Conservation (phyloP, 2,888 invertebrate species). For the Orchesella flavescens region DNA sequence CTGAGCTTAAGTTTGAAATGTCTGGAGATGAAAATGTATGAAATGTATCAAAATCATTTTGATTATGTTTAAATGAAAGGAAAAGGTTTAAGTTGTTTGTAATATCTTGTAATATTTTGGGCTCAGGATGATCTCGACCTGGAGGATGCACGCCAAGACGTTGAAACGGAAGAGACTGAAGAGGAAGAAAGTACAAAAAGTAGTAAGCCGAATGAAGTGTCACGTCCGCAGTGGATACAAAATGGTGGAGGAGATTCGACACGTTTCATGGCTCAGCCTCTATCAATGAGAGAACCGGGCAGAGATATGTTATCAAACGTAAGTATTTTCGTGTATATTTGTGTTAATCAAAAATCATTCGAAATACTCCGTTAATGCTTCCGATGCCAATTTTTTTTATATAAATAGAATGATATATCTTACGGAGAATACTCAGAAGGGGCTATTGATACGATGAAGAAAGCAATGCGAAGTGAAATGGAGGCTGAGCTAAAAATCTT, state of each 20-base stretch:
- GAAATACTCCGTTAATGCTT: too few species aligned
- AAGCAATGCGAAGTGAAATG: slow-evolving; percentile 73
- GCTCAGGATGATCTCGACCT: background rate
- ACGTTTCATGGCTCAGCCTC: background rate
- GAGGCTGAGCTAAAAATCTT: slow-evolving; percentile 75
- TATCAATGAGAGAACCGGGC: background rate
- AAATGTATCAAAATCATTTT: background rate
- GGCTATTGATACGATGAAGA: slow-evolving; percentile 35
- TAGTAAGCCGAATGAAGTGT: background rate
- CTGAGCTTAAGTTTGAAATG: slow-evolving; percentile 68
- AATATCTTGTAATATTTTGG: slow-evolving; percentile 1
- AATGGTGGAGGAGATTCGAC: slow-evolving; percentile 10
- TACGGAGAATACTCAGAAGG: slow-evolving; percentile 30
- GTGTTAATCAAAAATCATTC: too few species aligned
- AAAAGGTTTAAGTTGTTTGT: background rate
- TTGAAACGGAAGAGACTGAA: slow-evolving; percentile 53
- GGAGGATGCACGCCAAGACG: slow-evolving; percentile 27
- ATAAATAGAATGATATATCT: background rate
- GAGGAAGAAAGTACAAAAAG: slow-evolving; percentile 32
- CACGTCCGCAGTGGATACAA: background rate
- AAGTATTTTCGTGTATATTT: too few species aligned
- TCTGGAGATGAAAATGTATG: slow-evolving; percentile 61
- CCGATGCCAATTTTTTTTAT: too few species aligned
- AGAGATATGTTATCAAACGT: too few species aligned
- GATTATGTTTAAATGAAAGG: slow-evolving; percentile 3